Percentiles rank a stretch among this genome's conserved stretches.
These are phyloP conservation scores for Aphaenogaster ashmeadi DNA, from an alignment of 1,140 invertebrate species.

Conservation along the genomic window DNA sequence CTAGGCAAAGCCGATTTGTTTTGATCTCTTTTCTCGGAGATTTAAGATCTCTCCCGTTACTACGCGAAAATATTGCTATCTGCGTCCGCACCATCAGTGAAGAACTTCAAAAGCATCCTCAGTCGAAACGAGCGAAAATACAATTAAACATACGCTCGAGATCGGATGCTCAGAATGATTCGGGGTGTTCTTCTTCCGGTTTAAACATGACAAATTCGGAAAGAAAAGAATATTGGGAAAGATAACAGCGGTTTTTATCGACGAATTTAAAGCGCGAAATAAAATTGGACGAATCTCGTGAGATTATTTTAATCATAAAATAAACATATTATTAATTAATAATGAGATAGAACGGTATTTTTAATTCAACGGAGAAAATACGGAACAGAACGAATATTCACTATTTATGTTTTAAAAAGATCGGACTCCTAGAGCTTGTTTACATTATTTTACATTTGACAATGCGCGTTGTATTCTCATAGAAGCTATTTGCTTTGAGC, in stretches of 20 bases:
- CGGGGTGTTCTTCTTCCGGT: conserved; percentile 1
- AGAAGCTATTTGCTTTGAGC: conserved; percentile 58
- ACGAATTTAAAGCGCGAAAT: not conserved
- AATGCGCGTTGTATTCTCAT: conserved; percentile 28
- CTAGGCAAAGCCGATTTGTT: conserved; percentile 82
- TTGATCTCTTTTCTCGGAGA: conserved; percentile 77
- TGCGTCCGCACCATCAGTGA: not conserved
- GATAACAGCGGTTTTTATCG: not conserved
- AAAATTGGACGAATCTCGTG: not conserved
- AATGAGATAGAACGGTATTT: not conserved
- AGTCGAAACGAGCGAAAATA: conserved; percentile 68
- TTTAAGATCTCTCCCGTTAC: conserved; percentile 68
- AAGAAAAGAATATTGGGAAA: not conserved
- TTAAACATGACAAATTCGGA: not conserved
- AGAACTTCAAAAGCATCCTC: conserved; percentile 53
- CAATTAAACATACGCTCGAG: conserved; percentile 65
- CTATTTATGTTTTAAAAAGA: conserved; percentile 27
- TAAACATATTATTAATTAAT: not conserved
- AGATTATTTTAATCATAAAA: not conserved
- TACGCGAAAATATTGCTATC: conserved; percentile 52
- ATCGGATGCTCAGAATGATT: not conserved
- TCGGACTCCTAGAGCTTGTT: conserved; percentile 1
- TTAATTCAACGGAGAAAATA: conserved; percentile 15
- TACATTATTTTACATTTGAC: conserved; percentile 45
- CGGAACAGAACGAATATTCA: conserved; percentile 3